A percentile compares a stretch with the other conserved stretches of the same genome.
phyloP scores from a whole-genome alignment of 2,113 vertebrate species.

The Stigmatopora argus region DNA sequence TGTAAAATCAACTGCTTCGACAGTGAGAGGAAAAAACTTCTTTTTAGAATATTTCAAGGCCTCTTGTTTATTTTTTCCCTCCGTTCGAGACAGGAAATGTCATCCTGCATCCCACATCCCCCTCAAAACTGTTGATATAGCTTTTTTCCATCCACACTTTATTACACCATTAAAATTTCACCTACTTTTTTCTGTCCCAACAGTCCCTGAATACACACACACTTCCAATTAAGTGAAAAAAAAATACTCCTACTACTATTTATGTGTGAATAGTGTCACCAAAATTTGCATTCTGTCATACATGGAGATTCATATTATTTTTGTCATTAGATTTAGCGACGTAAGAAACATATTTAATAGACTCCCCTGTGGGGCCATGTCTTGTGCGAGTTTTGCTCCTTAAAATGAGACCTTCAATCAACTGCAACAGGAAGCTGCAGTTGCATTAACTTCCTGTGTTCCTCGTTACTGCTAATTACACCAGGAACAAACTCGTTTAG shows the following conservation, averaged over 20 bases:
- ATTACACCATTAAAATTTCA: not conserved
- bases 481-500: slow-evolving; percentile 70
- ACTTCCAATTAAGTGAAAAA: not conserved
- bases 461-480: slow-evolving; percentile 72
- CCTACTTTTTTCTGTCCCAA: not conserved
- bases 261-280: not conserved
- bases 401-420: slow-evolving; percentile 60
- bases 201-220: not conserved
- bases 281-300: not conserved
- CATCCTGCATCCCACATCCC: not conserved
- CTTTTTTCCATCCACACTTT: not conserved
- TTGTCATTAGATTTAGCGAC: not conserved
- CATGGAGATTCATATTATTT: not conserved
- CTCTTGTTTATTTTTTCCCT: not conserved
- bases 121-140: not conserved
- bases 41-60: not conserved
- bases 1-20: not conserved
- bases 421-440: slow-evolving; percentile 56
- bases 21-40: not conserved
- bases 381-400: slow-evolving; percentile 39
- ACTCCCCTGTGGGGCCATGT: slow-evolving; percentile 30
- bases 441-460: slow-evolving; percentile 75
- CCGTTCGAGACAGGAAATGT: not conserved
- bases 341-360: not conserved
- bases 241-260: not conserved